phyloP scores from a whole-genome alignment of 1,140 invertebrate species.

The Drosophila takahashii region DNA sequence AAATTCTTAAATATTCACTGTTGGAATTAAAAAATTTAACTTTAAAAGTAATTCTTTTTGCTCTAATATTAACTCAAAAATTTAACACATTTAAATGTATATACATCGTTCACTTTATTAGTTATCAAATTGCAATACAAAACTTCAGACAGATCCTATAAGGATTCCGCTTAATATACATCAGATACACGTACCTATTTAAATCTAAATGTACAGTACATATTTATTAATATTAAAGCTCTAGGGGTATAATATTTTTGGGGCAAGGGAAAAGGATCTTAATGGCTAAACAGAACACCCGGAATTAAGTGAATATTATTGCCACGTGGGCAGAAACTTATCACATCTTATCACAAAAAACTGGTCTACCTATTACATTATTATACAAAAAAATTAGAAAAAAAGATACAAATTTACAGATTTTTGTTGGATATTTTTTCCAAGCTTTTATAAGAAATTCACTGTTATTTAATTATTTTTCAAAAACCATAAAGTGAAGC shows the following conservation, averaged over 20 bases:
- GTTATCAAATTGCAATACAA: slow-evolving; percentile 17
- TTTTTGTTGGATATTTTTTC: background rate
- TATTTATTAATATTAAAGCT: slow-evolving; percentile 22
- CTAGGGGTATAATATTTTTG: slow-evolving; percentile 7
- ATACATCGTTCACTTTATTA: slow-evolving; percentile 34
- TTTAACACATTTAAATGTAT: background rate
- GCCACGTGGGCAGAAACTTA: slow-evolving; percentile 25
- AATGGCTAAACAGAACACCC: slow-evolving; percentile 43
- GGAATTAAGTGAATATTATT: slow-evolving; percentile 21
- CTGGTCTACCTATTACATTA: slow-evolving; percentile 21
- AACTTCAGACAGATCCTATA: slow-evolving; percentile 3
- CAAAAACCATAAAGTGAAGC: background rate
- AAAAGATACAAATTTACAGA: background rate
- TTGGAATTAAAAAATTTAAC: too few relatives aligned
- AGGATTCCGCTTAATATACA: slow-evolving; percentile 8
- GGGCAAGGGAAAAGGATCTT: slow-evolving; percentile 10
- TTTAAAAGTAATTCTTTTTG: too few relatives aligned
- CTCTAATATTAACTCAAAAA: background rate
- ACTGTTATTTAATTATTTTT: too few relatives aligned
- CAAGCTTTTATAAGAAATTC: too few relatives aligned
- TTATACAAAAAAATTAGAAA: slow-evolving; percentile 7
- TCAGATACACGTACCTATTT: slow-evolving; percentile 4
- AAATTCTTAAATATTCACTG: background rate
- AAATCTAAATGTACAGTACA: background rate
- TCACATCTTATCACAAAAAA: slow-evolving; percentile 71